These are phyloP conservation scores for Ariolimax columbianus DNA, from an alignment of 2,888 invertebrate genomes.

Conservation along the genomic window DNA sequence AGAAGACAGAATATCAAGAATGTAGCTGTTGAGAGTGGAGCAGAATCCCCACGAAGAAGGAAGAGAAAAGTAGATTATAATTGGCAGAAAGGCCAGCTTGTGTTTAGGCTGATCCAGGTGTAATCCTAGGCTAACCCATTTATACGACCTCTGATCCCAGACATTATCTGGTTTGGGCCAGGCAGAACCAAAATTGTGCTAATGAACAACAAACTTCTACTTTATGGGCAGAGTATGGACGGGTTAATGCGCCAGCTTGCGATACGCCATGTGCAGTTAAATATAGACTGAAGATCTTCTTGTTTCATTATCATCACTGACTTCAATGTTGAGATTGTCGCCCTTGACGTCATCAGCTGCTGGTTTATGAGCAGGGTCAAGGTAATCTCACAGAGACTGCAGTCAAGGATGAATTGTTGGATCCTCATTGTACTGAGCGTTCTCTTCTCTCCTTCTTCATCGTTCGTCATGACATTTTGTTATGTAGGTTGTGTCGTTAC, in stretches of 20 bases:
- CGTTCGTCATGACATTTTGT: too few relatives aligned
- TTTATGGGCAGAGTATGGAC: neutral
- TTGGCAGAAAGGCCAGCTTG: neutral
- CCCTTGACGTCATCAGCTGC: neutral
- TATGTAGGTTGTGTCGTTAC: too few relatives aligned
- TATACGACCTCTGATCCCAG: neutral
- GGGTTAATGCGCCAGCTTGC: neutral
- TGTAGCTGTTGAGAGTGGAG: too few relatives aligned
- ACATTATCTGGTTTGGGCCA: neutral
- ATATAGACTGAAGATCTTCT: neutral
- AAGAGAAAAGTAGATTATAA: neutral
- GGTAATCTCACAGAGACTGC: too few relatives aligned
- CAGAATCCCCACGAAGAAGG: neutral
- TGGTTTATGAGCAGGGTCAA: neutral
- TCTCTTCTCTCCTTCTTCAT: too few relatives aligned
- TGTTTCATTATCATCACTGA: neutral
- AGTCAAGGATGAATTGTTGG: too few relatives aligned
- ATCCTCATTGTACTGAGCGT: too few relatives aligned
- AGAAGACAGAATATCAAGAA: too few relatives aligned
- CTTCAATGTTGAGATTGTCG: neutral
- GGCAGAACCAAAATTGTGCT: neutral
- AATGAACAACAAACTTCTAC: neutral
- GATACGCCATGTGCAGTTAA: neutral
- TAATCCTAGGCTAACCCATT: neutral
- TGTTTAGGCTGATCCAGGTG: neutral